These are phyloP conservation scores for Myiotriccus ornatus DNA, from an alignment of 2,797 vertebrate species.

Conservation along the genomic window DNA sequence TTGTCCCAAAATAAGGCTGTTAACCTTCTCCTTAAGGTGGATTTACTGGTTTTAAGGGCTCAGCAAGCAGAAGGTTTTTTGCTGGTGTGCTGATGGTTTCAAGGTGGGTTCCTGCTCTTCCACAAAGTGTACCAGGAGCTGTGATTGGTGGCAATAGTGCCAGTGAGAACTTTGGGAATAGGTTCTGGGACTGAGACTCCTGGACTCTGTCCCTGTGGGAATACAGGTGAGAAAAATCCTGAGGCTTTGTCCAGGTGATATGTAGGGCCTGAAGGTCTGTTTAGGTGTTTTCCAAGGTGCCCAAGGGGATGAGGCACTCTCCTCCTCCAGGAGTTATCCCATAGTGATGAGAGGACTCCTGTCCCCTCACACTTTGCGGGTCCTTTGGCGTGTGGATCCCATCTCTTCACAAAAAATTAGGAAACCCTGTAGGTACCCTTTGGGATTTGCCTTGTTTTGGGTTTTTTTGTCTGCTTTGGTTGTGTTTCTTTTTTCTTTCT, in stretches of 20 bases:
- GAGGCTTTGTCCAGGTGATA: not conserved
- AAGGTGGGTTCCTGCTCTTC: not conserved
- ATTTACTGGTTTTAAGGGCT: not conserved
- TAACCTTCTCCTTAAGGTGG: not conserved
- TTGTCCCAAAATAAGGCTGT: rapidly evolving
- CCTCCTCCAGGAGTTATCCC: not conserved
- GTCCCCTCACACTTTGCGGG: not conserved
- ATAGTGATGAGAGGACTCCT: rapidly evolving
- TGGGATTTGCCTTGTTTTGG: not conserved
- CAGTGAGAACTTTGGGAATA: rapidly evolving
- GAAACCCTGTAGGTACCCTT: rapidly evolving
- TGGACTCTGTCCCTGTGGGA: not conserved
- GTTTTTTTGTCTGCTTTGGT: too few species aligned
- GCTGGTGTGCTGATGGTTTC: not conserved
- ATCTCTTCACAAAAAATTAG: not conserved
- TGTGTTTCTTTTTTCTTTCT: not conserved
- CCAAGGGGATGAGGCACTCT: not conserved
- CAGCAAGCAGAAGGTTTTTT: not conserved
- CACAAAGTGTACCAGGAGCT: not conserved
- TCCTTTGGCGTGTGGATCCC: rapidly evolving
- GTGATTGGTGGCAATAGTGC: rapidly evolving
- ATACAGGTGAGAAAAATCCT: not conserved
- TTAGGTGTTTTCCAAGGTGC: not conserved
- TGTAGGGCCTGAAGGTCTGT: rapidly evolving
- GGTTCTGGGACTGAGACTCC: not conserved